Conservation (phyloP, 1,140 invertebrate genomes). For the Cephus cinctus region DNA sequence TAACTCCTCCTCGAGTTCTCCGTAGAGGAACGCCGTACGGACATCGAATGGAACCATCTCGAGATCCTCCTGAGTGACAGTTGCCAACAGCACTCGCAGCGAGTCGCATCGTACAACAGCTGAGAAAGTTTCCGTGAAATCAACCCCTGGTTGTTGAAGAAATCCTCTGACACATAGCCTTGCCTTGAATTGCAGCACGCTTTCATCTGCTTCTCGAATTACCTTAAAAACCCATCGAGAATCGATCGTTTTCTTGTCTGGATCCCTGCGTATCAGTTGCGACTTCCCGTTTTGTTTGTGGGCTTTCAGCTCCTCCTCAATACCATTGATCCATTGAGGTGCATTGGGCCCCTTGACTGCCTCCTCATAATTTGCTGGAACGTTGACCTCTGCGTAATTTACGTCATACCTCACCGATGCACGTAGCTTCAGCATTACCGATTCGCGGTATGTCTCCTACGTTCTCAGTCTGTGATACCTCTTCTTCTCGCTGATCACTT, state of each 20-base stretch:
- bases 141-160: no score
- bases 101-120: slow-evolving; percentile 24
- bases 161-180: neutral
- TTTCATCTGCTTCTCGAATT: slow-evolving; percentile 2
- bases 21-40: slow-evolving; percentile 39
- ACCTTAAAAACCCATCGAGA: slow-evolving; percentile 9
- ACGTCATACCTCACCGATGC: slow-evolving; percentile 1
- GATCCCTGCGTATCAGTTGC: neutral
- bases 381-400: slow-evolving; percentile 4
- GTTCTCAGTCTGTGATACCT: neutral
- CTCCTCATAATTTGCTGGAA: slow-evolving; percentile 1
- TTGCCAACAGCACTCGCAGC: slow-evolving; percentile 23
- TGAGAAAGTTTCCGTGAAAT: slow-evolving; percentile 28
- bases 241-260: slow-evolving; percentile 4
- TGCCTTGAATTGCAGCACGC: neutral
- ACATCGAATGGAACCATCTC: slow-evolving; percentile 29
- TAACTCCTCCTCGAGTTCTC: slow-evolving; percentile 28
- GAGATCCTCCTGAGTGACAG: slow-evolving; percentile 15
- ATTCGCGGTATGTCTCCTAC: neutral
- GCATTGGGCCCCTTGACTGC: slow-evolving; percentile 3
- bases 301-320: neutral
- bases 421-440: neutral
- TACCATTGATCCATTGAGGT: neutral
- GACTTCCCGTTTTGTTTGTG: neutral
- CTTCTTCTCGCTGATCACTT: neutral